Evolutionary conservation across 2,113 vertebrate species (phyloP).

Genomic region (Ploceus nigricollis): DNA sequence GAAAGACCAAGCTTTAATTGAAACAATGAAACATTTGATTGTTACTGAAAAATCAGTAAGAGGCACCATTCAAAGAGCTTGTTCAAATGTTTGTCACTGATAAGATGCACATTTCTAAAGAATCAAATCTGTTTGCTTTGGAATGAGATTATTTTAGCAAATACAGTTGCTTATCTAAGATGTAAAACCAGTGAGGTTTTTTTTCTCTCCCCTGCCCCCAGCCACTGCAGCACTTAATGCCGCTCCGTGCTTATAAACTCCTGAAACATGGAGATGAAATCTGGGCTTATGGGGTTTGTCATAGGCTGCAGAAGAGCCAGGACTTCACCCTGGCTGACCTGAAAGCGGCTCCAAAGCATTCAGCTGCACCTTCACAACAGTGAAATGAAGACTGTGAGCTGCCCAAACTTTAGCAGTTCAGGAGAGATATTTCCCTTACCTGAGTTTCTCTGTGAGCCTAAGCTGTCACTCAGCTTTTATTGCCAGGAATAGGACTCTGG

Average conservation of each 20-base stretch:
- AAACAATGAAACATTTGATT: constrained; percentile 30
- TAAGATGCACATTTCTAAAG: constrained; percentile 22
- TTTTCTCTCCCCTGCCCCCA: neutral
- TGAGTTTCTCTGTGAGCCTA: neutral
- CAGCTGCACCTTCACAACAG: neutral
- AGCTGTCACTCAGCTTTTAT: neutral
- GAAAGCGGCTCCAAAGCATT: neutral
- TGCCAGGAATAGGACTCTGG: neutral
- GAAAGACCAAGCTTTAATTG: constrained; percentile 7
- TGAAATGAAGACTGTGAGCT: accelerated
- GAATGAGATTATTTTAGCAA: constrained; percentile 35
- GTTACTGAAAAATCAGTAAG: constrained; percentile 4
- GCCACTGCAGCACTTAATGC: neutral
- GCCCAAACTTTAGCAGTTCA: neutral
- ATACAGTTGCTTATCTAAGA: constrained; percentile 25
- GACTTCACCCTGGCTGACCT: constrained; percentile 27
- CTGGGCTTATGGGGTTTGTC: constrained; percentile 25
- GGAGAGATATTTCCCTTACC: neutral
- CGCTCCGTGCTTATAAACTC: neutral
- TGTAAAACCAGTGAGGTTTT: neutral
- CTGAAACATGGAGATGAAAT: neutral
- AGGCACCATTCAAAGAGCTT: neutral
- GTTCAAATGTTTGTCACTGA: constrained; percentile 19
- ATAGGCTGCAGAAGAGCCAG: neutral
- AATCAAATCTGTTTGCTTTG: constrained; percentile 18